Conservation (phyloP, 2,113 vertebrate genomes). For the Callopanchax toddi region DNA sequence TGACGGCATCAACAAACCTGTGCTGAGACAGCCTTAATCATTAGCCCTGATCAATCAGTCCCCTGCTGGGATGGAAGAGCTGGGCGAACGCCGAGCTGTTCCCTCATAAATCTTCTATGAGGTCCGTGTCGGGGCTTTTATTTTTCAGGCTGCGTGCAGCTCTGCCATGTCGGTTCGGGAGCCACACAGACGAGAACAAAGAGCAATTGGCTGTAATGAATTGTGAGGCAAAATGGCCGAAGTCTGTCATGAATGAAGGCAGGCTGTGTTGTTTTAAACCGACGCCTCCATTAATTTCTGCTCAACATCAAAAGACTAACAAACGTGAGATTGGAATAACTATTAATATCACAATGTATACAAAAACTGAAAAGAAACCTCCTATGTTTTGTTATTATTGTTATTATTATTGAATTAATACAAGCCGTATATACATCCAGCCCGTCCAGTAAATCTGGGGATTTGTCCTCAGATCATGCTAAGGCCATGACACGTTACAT, state of each 20-base stretch:
- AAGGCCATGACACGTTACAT: slow-evolving; percentile 48
- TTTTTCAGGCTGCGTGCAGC: slow-evolving; percentile 36
- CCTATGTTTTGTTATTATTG: neutral
- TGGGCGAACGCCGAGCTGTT: slow-evolving; percentile 17
- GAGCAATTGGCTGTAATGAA: slow-evolving; percentile 69
- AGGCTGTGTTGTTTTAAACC: slow-evolving; percentile 56
- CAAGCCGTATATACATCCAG: slow-evolving; percentile 6
- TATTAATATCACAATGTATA: neutral
- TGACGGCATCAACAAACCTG: slow-evolving; percentile 5
- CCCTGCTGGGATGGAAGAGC: slow-evolving; percentile 31
- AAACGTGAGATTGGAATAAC: slow-evolving; percentile 4
- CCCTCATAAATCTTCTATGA: slow-evolving; percentile 43
- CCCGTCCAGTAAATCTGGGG: slow-evolving; percentile 54
- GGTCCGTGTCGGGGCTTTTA: slow-evolving; percentile 33
- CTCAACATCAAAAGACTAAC: neutral
- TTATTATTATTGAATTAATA: neutral
- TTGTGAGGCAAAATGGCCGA: slow-evolving; percentile 76
- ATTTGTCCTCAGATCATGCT: slow-evolving; percentile 50
- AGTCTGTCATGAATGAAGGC: slow-evolving; percentile 60
- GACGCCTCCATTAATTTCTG: slow-evolving; percentile 15
- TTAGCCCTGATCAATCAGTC: slow-evolving; percentile 36
- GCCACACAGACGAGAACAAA: slow-evolving; percentile 60
- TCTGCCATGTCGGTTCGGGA: slow-evolving; percentile 56
- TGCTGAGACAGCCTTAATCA: slow-evolving; percentile 35
- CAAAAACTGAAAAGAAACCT: slow-evolving; percentile 3